Conservation (phyloP, 2,888 invertebrate genomes). For the Chymomyza procnemis region DNA sequence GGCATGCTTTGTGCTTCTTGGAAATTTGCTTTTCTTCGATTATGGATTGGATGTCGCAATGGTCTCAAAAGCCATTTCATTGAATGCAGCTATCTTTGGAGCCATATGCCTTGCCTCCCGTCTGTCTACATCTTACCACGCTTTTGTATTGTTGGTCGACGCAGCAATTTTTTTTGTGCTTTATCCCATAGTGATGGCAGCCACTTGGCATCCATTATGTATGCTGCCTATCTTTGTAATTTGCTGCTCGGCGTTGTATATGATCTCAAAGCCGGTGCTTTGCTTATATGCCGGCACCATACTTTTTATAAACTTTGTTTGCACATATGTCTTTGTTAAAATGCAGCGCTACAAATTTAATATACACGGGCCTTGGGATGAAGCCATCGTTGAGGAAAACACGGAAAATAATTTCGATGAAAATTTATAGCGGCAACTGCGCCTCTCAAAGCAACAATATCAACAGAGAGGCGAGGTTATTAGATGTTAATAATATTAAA, state of each 20-base stretch:
- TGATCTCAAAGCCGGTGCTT: slow-evolving; percentile 81
- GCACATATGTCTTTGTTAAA: slow-evolving; percentile 86
- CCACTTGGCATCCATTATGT: slow-evolving; percentile 81
- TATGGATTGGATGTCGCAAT: slow-evolving; percentile 92
- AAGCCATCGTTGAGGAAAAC: slow-evolving; percentile 87
- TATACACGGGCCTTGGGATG: slow-evolving; percentile 99
- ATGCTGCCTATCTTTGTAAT: slow-evolving; percentile 80
- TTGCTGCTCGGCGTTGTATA: slow-evolving; percentile 80
- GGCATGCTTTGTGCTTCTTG: slow-evolving; percentile 90
- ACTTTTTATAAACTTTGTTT: slow-evolving; percentile 84
- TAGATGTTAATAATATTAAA: not conserved
- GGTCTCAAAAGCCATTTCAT: slow-evolving; percentile 93
- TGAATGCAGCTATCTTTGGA: slow-evolving; percentile 96
- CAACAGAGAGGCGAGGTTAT: slow-evolving; percentile 19
- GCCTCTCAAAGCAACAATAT: slow-evolving; percentile 58
- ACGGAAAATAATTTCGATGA: slow-evolving; percentile 64
- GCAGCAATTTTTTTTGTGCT: slow-evolving; percentile 93
- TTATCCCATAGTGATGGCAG: slow-evolving; percentile 88
- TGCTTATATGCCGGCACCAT: slow-evolving; percentile 82
- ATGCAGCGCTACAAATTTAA: slow-evolving; percentile 92
- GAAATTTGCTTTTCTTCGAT: slow-evolving; percentile 94
- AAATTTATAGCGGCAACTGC: slow-evolving; percentile 70
- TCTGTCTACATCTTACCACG: slow-evolving; percentile 89
- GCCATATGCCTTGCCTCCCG: slow-evolving; percentile 96
- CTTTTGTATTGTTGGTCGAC: slow-evolving; percentile 92